Percentiles rank a stretch among this genome's conserved stretches.
Conservation (phyloP, 2,888 invertebrate species). For the Xestia c-nigrum region DNA sequence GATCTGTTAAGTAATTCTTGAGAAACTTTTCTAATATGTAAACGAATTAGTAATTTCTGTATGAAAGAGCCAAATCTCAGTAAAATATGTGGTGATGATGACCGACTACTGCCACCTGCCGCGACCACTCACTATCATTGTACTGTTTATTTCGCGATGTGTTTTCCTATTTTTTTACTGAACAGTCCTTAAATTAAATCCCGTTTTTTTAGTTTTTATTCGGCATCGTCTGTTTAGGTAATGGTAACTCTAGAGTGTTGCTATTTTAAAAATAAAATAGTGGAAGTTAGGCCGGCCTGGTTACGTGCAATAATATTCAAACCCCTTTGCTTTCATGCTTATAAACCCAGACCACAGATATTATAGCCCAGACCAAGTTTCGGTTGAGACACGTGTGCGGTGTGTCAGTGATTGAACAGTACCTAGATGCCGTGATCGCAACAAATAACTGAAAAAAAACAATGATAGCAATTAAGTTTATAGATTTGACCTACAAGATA, state of each 20-base stretch:
- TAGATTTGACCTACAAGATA: conserved; percentile 53
- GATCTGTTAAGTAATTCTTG: too few relatives aligned
- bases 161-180: neutral
- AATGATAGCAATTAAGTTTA: conserved; percentile 33
- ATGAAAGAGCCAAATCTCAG: too few relatives aligned
- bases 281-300: neutral
- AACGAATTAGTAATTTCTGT: too few relatives aligned
- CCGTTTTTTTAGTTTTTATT: too few relatives aligned
- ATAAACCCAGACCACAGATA: neutral
- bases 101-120: neutral
- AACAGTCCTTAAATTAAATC: neutral
- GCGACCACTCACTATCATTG: neutral
- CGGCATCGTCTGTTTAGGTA: neutral
- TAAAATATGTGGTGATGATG: too few relatives aligned
- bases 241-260: too few relatives aligned
- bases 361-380: neutral
- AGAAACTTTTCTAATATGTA: too few relatives aligned
- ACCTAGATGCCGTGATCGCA: conserved; percentile 20
- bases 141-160: neutral
- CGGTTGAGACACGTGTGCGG: neutral
- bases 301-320: neutral
- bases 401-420: neutral
- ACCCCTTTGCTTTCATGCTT: neutral
- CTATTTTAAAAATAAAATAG: neutral
- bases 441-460: conserved; percentile 7